Percentiles rank a stretch among this genome's conserved stretches.
phyloP scores from a whole-genome alignment of 2,888 invertebrate genomes.

The Zonitis immaculata region DNA sequence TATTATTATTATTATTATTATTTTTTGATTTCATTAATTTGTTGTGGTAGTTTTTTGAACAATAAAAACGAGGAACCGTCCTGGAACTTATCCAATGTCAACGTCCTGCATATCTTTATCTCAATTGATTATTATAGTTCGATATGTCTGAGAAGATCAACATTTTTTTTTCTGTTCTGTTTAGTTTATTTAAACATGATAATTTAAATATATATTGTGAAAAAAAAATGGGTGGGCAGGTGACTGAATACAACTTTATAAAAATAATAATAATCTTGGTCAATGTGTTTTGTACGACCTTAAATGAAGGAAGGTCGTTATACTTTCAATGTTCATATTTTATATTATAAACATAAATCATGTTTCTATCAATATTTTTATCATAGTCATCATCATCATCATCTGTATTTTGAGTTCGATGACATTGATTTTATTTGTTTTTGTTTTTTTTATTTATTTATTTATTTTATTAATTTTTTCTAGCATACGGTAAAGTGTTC shows the following conservation, averaged over 20 bases:
- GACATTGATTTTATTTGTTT: not conserved
- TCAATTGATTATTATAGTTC: not conserved
- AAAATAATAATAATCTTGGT: slow-evolving; percentile 15
- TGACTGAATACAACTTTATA: slow-evolving; percentile 1
- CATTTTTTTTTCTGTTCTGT: too few species aligned
- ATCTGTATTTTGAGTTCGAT: not conserved
- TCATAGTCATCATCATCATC: not conserved
- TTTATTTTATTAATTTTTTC: slow-evolving; percentile 42
- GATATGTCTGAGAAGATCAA: not conserved
- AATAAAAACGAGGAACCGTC: not conserved
- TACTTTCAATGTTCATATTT: slow-evolving; percentile 14
- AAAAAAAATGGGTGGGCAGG: slow-evolving; percentile 1
- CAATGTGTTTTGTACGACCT: slow-evolving; percentile 22
- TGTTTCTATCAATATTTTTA: not conserved
- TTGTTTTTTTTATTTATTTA: not conserved
- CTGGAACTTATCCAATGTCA: slow-evolving; percentile 1
- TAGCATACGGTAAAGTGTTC: slow-evolving; percentile 95
- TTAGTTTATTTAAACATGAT: too few species aligned
- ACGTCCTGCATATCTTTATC: not conserved
- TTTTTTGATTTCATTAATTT: not conserved
- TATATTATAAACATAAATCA: not conserved
- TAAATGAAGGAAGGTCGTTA: slow-evolving; percentile 20
- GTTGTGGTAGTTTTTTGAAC: not conserved
- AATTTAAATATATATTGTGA: too few species aligned
- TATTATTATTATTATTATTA: too few species aligned